These are phyloP conservation scores for Eristalis tenax DNA, from an alignment of 2,888 invertebrate species.

Conservation along the genomic window DNA sequence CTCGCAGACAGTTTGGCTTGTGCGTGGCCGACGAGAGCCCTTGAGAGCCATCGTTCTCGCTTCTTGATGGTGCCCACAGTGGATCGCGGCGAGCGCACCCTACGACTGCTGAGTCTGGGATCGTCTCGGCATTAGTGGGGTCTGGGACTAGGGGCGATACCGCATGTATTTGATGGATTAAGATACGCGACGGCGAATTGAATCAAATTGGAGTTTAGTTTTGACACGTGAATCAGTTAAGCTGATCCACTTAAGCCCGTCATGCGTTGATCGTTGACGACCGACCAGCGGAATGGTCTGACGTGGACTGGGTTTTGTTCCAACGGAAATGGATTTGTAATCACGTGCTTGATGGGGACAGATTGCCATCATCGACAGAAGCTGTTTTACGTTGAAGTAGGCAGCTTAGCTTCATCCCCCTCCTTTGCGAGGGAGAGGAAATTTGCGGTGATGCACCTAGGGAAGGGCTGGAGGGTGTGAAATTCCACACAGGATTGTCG, in stretches of 20 bases:
- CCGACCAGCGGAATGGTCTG: neutral
- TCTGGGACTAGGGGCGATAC: slow-evolving; percentile 41
- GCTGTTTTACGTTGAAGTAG: too few relatives aligned
- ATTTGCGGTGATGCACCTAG: too few relatives aligned
- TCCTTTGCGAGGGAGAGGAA: too few relatives aligned
- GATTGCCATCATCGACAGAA: neutral
- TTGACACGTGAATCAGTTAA: slow-evolving; percentile 56
- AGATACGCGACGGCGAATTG: slow-evolving; percentile 46
- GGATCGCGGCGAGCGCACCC: neutral
- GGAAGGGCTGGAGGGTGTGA: too few relatives aligned
- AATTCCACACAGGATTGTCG: too few relatives aligned
- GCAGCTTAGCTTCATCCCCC: too few relatives aligned
- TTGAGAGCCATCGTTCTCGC: neutral
- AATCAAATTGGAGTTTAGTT: slow-evolving; percentile 45
- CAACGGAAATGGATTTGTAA: neutral
- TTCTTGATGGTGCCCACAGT: neutral
- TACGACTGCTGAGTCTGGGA: neutral
- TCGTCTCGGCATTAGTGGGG: slow-evolving; percentile 37
- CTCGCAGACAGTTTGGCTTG: neutral
- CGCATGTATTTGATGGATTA: slow-evolving; percentile 38
- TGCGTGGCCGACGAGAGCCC: too few relatives aligned
- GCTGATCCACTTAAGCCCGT: slow-evolving; percentile 30
- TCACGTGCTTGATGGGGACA: neutral
- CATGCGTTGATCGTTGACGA: neutral
- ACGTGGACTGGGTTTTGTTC: neutral